Conservation (phyloP, 2,888 invertebrate genomes). For the Clistopyga incitator region DNA sequence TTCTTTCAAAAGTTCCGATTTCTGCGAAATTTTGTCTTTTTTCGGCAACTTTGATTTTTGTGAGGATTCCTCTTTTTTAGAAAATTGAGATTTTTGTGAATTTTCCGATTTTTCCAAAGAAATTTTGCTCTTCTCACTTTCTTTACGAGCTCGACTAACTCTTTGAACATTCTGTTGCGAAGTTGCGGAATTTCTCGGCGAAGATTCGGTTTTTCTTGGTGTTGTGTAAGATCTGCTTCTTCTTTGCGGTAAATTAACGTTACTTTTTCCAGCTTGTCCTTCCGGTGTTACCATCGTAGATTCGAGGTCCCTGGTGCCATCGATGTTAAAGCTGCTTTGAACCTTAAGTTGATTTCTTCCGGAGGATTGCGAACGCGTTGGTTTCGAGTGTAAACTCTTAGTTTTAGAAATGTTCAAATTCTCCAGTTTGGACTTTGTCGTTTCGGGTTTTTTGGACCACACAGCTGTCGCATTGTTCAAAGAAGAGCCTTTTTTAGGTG, state of each 20-base stretch:
- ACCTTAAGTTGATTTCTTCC: slow-evolving; percentile 18
- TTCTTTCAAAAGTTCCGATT: background rate
- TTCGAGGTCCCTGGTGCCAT: slow-evolving; percentile 5
- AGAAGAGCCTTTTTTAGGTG: slow-evolving; percentile 48
- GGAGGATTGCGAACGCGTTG: slow-evolving; percentile 31
- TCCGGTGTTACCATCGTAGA: slow-evolving; percentile 9
- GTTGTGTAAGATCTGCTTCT: slow-evolving; percentile 72
- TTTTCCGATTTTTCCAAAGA: background rate
- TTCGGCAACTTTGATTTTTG: background rate
- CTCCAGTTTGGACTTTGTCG: slow-evolving; percentile 1
- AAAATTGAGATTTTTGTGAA: background rate
- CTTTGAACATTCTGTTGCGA: background rate
- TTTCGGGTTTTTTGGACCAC: background rate
- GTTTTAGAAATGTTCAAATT: background rate
- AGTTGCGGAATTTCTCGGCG: slow-evolving; percentile 35
- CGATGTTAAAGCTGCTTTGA: slow-evolving; percentile 42
- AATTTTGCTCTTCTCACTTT: background rate
- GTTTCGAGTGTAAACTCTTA: background rate
- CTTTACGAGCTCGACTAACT: background rate
- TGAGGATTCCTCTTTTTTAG: background rate
- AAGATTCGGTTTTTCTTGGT: slow-evolving; percentile 65
- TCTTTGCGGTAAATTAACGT: slow-evolving; percentile 58
- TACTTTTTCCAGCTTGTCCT: slow-evolving; percentile 13
- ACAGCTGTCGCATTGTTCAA: slow-evolving; percentile 18
- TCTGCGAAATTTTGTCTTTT: background rate